These are phyloP conservation scores for Drosophila nigricruria DNA, from an alignment of 2,888 invertebrate genomes.

Conservation along the genomic window DNA sequence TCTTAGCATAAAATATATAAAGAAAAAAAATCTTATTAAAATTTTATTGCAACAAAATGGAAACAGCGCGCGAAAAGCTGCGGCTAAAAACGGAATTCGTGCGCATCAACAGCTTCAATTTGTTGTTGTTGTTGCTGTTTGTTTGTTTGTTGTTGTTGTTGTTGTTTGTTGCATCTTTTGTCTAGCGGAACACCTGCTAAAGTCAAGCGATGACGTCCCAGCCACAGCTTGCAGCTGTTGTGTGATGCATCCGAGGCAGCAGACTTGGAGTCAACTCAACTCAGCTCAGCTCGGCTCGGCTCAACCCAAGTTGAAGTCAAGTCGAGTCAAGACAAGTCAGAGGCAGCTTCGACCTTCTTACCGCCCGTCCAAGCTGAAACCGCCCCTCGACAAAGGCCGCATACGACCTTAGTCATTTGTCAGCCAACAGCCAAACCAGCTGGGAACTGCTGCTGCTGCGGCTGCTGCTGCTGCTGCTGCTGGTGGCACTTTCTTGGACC, in stretches of 20 bases:
- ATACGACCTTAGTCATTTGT: constrained; percentile 80
- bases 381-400: constrained; percentile 68
- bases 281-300: neutral
- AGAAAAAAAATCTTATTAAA: constrained; percentile 76
- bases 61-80: constrained; percentile 65
- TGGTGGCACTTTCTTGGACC: constrained; percentile 73
- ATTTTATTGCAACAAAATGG: constrained; percentile 78
- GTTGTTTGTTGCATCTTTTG: constrained; percentile 57
- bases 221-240: constrained; percentile 62
- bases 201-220: constrained; percentile 66
- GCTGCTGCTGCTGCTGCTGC: constrained; percentile 20
- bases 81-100: constrained; percentile 81
- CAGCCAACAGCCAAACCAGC: constrained; percentile 56
- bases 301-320: constrained; percentile 22
- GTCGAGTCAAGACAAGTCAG: constrained; percentile 60
- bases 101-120: constrained; percentile 78
- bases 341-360: constrained; percentile 73
- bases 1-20: constrained; percentile 44
- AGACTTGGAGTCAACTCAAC: constrained; percentile 49
- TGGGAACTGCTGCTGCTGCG: constrained; percentile 44
- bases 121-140: constrained; percentile 48
- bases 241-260: constrained; percentile 63
- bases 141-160: constrained; percentile 25
- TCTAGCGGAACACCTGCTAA: constrained; percentile 78
- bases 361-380: constrained; percentile 72